phyloP scores from a whole-genome alignment of 2,888 invertebrate species.

The Agonopterix alstromeriana region DNA sequence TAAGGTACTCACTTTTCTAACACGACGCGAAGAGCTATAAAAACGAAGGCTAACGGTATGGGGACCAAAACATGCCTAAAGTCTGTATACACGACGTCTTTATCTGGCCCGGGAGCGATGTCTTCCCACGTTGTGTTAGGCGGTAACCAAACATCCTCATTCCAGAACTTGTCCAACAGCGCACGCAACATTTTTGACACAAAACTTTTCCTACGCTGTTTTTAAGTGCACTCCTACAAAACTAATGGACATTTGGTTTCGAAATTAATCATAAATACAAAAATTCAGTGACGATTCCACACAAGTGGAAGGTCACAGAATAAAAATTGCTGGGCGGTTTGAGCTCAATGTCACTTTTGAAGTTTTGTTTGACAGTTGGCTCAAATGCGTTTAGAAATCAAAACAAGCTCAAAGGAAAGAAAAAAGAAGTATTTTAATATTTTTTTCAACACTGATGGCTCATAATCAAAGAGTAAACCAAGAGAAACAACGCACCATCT shows the following conservation, averaged over 20 bases:
- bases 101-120: constrained; percentile 84
- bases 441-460: too few relatives aligned
- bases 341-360: background rate
- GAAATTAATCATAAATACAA: constrained; percentile 1
- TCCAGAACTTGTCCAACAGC: constrained; percentile 82
- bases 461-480: too few relatives aligned
- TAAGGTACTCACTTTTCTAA: constrained; percentile 88
- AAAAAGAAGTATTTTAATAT: too few relatives aligned
- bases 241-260: background rate
- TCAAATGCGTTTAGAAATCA: too few relatives aligned
- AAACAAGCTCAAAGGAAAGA: too few relatives aligned
- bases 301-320: background rate
- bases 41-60: constrained; percentile 87
- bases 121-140: constrained; percentile 94
- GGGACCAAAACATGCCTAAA: constrained; percentile 89
- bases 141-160: constrained; percentile 93
- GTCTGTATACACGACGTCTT: constrained; percentile 85
- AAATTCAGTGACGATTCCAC: background rate
- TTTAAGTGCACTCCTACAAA: background rate
- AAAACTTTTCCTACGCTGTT: constrained; percentile 1
- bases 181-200: constrained; percentile 53
- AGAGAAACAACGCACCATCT: too few relatives aligned
- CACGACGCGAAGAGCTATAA: constrained; percentile 85
- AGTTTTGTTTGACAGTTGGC: too few relatives aligned
- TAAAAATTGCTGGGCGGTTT: background rate